Evolutionary conservation across 1,140 invertebrate species (phyloP).

Genomic region (Augochlora pura): DNA sequence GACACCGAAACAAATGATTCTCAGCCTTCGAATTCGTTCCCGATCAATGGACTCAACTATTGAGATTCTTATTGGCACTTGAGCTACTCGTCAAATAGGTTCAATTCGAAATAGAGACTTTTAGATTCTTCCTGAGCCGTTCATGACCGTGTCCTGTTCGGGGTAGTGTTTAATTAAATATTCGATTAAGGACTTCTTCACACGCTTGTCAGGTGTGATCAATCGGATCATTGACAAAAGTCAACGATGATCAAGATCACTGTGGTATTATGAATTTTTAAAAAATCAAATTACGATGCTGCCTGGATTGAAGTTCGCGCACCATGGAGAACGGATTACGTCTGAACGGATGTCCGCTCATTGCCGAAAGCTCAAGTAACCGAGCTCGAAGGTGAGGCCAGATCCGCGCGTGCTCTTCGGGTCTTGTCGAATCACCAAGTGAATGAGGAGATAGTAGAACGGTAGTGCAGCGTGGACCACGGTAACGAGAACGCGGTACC

Average conservation of each 20-base stretch:
- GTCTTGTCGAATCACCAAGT: conserved; percentile 55
- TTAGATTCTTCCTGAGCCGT: no score
- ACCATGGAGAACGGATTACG: background rate
- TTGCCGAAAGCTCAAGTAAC: conserved; percentile 7
- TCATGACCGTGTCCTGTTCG: no score
- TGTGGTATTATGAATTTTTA: background rate
- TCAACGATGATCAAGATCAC: background rate
- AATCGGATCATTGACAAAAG: background rate
- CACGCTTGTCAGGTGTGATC: no score
- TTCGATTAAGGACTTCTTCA: no score
- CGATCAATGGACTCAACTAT: background rate
- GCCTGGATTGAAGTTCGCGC: background rate
- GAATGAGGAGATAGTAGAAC: conserved; percentile 68
- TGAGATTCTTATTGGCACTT: no score
- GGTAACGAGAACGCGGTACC: conserved; percentile 54
- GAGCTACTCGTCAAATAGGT: no score
- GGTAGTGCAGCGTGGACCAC: conserved; percentile 70
- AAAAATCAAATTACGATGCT: no score
- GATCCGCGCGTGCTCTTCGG: conserved; percentile 41
- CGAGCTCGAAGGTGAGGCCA: background rate
- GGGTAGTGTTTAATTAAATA: no score
- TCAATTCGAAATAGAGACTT: no score
- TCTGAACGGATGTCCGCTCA: background rate
- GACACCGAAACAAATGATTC: background rate
- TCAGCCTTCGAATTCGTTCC: background rate